Percentiles rank a stretch among this genome's conserved stretches.
Conservation (phyloP, 2,888 invertebrate genomes). For the Eurytoma adleriae region DNA sequence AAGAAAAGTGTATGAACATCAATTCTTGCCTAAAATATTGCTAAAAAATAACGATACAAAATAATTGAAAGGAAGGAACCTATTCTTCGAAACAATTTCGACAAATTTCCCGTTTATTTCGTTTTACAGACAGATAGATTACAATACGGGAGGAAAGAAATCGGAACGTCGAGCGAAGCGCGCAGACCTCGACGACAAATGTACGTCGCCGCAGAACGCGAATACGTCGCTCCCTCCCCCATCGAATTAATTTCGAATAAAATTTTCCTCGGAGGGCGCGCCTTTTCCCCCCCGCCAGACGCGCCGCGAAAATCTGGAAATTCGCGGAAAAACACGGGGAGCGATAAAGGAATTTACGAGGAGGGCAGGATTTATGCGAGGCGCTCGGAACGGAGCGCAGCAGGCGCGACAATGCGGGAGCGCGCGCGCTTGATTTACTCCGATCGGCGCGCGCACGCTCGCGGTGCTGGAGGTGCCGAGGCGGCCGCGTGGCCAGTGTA, state of each 20-base stretch:
- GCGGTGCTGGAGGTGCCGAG: not conserved
- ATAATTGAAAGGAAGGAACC: too few relatives aligned
- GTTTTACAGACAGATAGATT: too few relatives aligned
- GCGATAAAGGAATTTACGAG: constrained; percentile 70
- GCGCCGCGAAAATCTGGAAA: constrained; percentile 54
- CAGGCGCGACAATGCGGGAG: constrained; percentile 46
- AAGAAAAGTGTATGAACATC: too few relatives aligned
- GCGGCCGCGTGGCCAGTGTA: not conserved
- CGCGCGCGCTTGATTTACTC: constrained; percentile 51
- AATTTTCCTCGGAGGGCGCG: constrained; percentile 47
- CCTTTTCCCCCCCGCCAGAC: constrained; percentile 21
- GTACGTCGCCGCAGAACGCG: not conserved
- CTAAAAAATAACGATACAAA: too few relatives aligned
- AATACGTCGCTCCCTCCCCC: not conserved
- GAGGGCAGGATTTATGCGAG: constrained; percentile 67
- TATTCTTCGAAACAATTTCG: too few relatives aligned
- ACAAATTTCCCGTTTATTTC: too few relatives aligned
- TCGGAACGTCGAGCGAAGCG: too few relatives aligned
- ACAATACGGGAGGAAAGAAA: too few relatives aligned
- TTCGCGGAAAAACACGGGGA: constrained; percentile 61
- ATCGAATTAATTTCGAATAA: constrained; percentile 57
- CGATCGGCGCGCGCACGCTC: constrained; percentile 12
- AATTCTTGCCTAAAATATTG: too few relatives aligned
- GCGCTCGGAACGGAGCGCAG: constrained; percentile 57
- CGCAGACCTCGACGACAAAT: too few relatives aligned